These are phyloP conservation scores for Phaedon cochleariae DNA, from an alignment of 2,888 invertebrate genomes.

Conservation along the genomic window DNA sequence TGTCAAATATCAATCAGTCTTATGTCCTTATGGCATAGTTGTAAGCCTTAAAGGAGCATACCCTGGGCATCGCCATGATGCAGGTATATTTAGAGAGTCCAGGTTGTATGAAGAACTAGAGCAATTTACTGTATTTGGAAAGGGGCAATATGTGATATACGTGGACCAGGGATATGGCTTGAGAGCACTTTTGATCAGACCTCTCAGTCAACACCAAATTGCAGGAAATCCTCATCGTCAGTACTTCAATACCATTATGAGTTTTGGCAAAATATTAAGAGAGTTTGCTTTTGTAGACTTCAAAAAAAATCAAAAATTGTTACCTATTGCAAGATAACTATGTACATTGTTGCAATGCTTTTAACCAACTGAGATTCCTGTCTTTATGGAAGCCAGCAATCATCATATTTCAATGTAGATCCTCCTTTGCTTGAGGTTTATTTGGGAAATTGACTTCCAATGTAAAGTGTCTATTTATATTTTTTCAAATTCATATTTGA, in stretches of 20 bases:
- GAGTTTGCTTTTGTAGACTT: slow-evolving; percentile 20
- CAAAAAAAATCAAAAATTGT: slow-evolving; percentile 31
- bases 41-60: slow-evolving; percentile 29
- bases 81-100: slow-evolving; percentile 12
- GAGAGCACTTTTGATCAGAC: slow-evolving; percentile 12
- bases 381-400: slow-evolving; percentile 18
- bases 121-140: neutral
- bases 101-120: slow-evolving; percentile 17
- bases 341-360: slow-evolving; percentile 29
- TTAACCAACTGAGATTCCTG: slow-evolving; percentile 34
- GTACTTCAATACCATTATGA: slow-evolving; percentile 32
- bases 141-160: slow-evolving; percentile 11
- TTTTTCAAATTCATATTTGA: neutral
- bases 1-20: slow-evolving; percentile 12
- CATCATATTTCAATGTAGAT: slow-evolving; percentile 10
- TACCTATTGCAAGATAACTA: slow-evolving; percentile 29
- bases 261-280: slow-evolving; percentile 38
- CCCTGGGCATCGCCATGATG: slow-evolving; percentile 19
- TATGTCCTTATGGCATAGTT: slow-evolving; percentile 41
- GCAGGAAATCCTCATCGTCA: slow-evolving; percentile 23
- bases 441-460: neutral
- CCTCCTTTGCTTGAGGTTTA: slow-evolving; percentile 15
- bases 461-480: neutral
- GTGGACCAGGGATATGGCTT: slow-evolving; percentile 12
- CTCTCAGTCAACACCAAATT: slow-evolving; percentile 11